phyloP scores from a whole-genome alignment of 2,113 vertebrate species.

The Lichenostomus cassidix region DNA sequence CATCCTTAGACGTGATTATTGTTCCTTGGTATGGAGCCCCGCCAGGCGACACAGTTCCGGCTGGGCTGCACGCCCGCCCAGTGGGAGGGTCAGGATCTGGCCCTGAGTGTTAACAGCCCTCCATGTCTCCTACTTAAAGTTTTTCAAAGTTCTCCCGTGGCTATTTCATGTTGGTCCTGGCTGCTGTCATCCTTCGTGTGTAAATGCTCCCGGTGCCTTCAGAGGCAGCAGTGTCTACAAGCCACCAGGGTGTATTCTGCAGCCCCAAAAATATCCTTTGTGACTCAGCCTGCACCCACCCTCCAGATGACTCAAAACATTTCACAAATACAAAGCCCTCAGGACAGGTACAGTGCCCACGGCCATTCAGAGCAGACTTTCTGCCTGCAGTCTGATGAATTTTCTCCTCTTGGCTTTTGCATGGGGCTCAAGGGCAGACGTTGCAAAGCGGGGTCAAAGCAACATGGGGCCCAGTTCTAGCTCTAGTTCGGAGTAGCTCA shows the following conservation, averaged over 20 bases:
- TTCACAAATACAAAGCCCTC: not conserved
- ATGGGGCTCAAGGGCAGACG: not conserved
- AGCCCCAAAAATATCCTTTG: not conserved
- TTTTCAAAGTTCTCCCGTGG: not conserved
- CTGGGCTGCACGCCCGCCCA: not conserved
- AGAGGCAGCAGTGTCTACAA: not conserved
- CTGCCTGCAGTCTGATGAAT: not conserved
- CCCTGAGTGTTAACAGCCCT: constrained; percentile 35
- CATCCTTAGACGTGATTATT: not conserved
- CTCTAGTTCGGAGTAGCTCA: not conserved
- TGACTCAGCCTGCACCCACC: not conserved
- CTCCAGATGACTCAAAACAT: not conserved
- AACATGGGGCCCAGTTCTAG: not conserved
- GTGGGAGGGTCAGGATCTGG: constrained; percentile 4
- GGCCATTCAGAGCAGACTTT: not conserved
- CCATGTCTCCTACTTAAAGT: not conserved
- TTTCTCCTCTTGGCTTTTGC: not conserved
- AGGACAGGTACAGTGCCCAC: not conserved
- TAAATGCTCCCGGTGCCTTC: not conserved
- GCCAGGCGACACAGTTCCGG: not conserved
- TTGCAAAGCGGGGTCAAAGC: rapidly evolving
- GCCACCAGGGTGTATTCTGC: not conserved
- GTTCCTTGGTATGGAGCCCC: constrained; percentile 4
- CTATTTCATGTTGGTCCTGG: not conserved
- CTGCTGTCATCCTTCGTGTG: not conserved